These are phyloP conservation scores for Xestia c-nigrum DNA, from an alignment of 2,888 invertebrate genomes.

Conservation along the genomic window DNA sequence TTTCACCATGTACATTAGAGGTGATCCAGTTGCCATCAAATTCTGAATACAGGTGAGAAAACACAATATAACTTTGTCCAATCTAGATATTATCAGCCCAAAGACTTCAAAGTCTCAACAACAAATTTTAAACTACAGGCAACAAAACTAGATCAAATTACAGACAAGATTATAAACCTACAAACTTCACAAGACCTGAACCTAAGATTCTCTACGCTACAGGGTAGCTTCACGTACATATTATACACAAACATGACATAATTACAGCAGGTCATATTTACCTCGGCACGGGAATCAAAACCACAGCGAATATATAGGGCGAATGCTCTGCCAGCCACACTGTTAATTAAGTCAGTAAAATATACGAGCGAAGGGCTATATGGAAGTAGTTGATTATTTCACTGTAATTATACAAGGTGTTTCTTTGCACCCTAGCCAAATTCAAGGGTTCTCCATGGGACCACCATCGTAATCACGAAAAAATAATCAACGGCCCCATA, in stretches of 20 bases:
- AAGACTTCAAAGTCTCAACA: neutral
- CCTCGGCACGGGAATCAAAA: conserved; percentile 34
- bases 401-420: neutral
- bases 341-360: conserved; percentile 45
- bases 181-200: neutral
- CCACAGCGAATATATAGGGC: conserved; percentile 37
- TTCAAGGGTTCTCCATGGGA: too few species aligned
- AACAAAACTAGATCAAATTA: neutral
- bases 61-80: neutral
- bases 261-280: conserved; percentile 45
- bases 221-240: neutral
- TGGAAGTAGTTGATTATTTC: neutral
- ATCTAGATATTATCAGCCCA: neutral
- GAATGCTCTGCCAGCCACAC: conserved; percentile 9
- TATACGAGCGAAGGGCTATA: neutral
- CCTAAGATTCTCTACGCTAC: neutral
- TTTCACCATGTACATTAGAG: neutral
- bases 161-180: neutral
- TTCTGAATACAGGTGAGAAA: neutral
- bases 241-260: conserved; percentile 15
- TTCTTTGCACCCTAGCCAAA: too few species aligned
- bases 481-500: too few species aligned
- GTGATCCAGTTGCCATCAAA: neutral
- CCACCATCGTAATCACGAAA: too few species aligned
- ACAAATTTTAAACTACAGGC: neutral